Conservation (phyloP, 2,888 invertebrate species). For the Parascotia fuliginaria region DNA sequence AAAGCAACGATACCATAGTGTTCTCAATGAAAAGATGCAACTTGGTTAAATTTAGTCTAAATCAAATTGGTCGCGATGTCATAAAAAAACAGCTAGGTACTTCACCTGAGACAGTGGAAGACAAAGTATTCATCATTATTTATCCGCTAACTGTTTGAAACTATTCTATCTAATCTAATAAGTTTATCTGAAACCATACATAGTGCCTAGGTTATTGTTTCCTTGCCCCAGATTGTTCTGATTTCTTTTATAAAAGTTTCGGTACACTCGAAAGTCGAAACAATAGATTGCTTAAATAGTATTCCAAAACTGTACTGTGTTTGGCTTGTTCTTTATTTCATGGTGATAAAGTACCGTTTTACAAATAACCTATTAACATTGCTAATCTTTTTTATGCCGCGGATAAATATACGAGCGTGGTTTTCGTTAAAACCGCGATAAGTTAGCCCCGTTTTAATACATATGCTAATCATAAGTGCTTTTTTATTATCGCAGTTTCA, state of each 20-base stretch:
- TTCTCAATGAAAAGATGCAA: too few relatives aligned
- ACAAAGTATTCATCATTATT: background rate
- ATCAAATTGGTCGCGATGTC: too few relatives aligned
- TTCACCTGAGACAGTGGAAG: background rate
- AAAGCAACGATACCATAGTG: too few relatives aligned
- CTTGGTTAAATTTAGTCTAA: too few relatives aligned
- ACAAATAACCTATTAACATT: background rate
- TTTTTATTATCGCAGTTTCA: slow-evolving; percentile 34
- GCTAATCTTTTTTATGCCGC: background rate
- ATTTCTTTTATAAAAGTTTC: slow-evolving; percentile 25
- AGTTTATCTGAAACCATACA: slow-evolving; percentile 33
- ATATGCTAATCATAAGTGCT: slow-evolving; percentile 33
- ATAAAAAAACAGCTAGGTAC: too few relatives aligned
- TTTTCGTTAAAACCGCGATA: slow-evolving; percentile 4
- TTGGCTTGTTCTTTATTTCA: slow-evolving; percentile 5
- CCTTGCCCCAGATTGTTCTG: slow-evolving; percentile 27
- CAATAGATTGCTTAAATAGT: slow-evolving; percentile 17
- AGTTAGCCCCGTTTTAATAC: slow-evolving; percentile 28
- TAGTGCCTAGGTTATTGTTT: slow-evolving; percentile 31
- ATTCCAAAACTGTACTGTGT: slow-evolving; percentile 11
- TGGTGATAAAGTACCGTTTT: background rate
- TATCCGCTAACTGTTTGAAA: too few relatives aligned
- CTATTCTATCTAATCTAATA: slow-evolving; percentile 33
- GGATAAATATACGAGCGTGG: slow-evolving; percentile 1
- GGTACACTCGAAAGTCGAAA: slow-evolving; percentile 10